phyloP scores from a whole-genome alignment of 2,113 vertebrate species.

The Nycticorax nycticorax region DNA sequence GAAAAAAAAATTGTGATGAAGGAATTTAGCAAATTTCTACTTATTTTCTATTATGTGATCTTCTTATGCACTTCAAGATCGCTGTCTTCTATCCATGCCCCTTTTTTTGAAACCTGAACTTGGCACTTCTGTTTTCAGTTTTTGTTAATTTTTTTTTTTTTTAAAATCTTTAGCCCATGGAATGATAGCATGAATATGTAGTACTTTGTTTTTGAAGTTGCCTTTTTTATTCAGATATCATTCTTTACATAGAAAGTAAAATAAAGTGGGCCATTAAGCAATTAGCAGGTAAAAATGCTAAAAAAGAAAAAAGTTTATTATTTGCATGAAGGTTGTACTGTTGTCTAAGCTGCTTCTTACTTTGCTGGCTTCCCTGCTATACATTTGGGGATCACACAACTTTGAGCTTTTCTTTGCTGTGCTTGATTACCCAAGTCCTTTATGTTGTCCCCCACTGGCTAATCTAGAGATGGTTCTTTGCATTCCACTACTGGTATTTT shows the following conservation, averaged over 20 bases:
- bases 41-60: neutral
- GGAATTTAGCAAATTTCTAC: neutral
- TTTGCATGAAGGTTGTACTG: neutral
- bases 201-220: neutral
- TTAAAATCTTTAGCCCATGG: neutral
- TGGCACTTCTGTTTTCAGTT: neutral
- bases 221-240: neutral
- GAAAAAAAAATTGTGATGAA: neutral
- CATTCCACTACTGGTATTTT: neutral
- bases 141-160: neutral
- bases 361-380: neutral
- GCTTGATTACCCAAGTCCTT: neutral
- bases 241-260: neutral
- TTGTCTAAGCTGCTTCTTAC: neutral
- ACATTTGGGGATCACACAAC: neutral
- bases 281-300: neutral
- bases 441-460: neutral
- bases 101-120: neutral
- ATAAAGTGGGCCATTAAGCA: neutral
- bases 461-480: neutral
- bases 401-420: neutral
- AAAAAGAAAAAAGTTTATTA: neutral
- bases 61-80: neutral
- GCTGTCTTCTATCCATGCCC: neutral
- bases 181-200: neutral